Conservation (phyloP, 2,888 invertebrate species). For the Xanthia icteritia region DNA sequence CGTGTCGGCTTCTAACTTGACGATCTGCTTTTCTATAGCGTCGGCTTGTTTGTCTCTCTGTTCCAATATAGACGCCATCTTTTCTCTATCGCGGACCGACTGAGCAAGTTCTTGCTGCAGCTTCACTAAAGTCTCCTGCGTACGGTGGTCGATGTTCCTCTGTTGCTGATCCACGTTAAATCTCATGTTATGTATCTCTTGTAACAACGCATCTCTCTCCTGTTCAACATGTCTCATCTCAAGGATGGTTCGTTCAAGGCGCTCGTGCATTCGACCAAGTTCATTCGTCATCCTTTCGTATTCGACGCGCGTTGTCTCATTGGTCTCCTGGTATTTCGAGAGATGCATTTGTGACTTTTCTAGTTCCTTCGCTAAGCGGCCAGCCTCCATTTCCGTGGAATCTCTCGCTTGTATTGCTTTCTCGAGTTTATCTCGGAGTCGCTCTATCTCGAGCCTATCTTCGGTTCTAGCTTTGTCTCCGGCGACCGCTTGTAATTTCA, state of each 20-base stretch:
- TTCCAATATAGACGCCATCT: conserved; percentile 94
- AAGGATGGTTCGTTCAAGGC: conserved; percentile 93
- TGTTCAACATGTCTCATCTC: conserved; percentile 93
- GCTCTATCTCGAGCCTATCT: conserved; percentile 95
- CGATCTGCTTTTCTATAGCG: conserved; percentile 95
- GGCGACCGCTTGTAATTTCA: conserved; percentile 92
- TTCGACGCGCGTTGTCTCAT: conserved; percentile 95
- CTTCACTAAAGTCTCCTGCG: conserved; percentile 93
- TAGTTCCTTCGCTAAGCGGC: conserved; percentile 95
- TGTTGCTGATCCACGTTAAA: conserved; percentile 92
- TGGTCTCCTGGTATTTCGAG: conserved; percentile 95
- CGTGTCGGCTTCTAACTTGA: conserved; percentile 95
- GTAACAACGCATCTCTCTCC: conserved; percentile 93
- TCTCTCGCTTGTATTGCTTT: conserved; percentile 95
- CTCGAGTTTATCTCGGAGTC: conserved; percentile 96
- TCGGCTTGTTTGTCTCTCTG: conserved; percentile 95
- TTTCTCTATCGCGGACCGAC: conserved; percentile 93
- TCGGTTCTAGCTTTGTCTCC: conserved; percentile 92
- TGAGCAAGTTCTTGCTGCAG: conserved; percentile 94
- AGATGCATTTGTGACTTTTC: conserved; percentile 96
- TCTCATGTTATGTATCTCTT: conserved; percentile 92
- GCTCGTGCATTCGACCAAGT: conserved; percentile 94
- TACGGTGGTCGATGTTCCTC: conserved; percentile 92
- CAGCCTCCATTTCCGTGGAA: conserved; percentile 96
- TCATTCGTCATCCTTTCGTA: conserved; percentile 96